Conservation (phyloP, 2,797 vertebrate species). For the Cynodonichthys magdalenae region DNA sequence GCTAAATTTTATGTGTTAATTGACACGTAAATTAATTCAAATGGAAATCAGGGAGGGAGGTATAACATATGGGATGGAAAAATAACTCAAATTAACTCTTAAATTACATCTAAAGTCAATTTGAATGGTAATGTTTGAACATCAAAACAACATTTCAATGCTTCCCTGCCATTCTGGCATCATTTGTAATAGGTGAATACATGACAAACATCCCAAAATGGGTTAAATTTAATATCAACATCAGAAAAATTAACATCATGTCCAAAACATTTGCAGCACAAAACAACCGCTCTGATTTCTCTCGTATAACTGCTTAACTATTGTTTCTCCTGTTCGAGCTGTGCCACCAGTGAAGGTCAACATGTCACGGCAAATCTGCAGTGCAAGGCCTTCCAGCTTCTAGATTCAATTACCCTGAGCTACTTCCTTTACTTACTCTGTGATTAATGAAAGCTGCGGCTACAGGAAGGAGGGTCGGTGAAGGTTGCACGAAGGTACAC, state of each 20-base stretch:
- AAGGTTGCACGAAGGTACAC: conserved; percentile 51
- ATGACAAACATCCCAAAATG: conserved; percentile 1
- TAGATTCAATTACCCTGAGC: conserved; percentile 65
- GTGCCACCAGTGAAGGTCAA: conserved; percentile 42
- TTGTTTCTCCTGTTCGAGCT: conserved; percentile 42
- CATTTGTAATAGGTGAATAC: neutral
- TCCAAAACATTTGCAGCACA: conserved; percentile 3
- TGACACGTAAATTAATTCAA: neutral
- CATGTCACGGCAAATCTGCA: conserved; percentile 57
- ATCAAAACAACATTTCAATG: no score
- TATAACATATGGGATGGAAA: neutral
- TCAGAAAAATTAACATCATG: conserved; percentile 10
- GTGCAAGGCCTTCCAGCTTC: conserved; percentile 41
- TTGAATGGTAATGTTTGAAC: neutral
- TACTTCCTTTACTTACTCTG: conserved; percentile 50
- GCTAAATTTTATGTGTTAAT: conserved; percentile 3
- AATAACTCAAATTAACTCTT: neutral
- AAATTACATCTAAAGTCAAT: conserved; percentile 6
- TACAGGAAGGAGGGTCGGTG: conserved; percentile 33
- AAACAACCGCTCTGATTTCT: conserved; percentile 28
- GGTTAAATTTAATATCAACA: neutral
- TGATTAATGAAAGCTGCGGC: conserved; percentile 62
- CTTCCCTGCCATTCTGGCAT: no score
- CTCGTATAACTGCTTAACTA: conserved; percentile 15
- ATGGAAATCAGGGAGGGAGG: neutral